Conservation (phyloP, 2,888 invertebrate species). For the Lasioglossum morio region DNA sequence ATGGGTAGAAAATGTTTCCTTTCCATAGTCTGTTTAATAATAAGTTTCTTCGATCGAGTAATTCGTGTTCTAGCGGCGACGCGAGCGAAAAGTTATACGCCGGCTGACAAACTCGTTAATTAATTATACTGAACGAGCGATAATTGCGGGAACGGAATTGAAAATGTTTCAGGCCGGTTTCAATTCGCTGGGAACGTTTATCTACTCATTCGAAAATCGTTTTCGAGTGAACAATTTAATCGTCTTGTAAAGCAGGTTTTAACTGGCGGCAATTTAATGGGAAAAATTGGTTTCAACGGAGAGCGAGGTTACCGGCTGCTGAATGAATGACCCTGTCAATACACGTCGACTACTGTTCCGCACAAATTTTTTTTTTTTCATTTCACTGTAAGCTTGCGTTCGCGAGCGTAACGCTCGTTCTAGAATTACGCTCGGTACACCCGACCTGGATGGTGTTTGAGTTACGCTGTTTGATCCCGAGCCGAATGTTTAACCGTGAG, state of each 20-base stretch:
- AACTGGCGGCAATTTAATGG: neutral
- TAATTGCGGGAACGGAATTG: neutral
- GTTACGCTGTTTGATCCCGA: conserved; percentile 66
- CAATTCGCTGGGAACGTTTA: neutral
- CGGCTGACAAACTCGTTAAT: conserved; percentile 3
- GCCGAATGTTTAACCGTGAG: conserved; percentile 72
- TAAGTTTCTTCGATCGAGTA: neutral
- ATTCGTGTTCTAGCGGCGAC: neutral
- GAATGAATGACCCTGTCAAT: neutral
- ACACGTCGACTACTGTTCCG: neutral
- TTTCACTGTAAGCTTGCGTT: neutral
- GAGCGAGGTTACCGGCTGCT: too few relatives aligned
- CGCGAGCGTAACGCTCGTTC: conserved; percentile 33
- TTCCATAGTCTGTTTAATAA: too few relatives aligned
- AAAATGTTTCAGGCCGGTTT: neutral
- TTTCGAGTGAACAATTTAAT: conserved; percentile 1
- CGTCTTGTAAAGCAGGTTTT: conserved; percentile 2
- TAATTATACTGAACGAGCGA: neutral
- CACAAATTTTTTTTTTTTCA: conserved; percentile 5
- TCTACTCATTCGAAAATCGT: neutral
- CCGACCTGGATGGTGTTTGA: conserved; percentile 57
- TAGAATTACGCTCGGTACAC: conserved; percentile 64
- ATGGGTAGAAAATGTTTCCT: too few relatives aligned
- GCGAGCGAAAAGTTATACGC: neutral
- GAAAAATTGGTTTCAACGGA: conserved; percentile 1